Evolutionary conservation across 2,113 vertebrate genomes (phyloP).

Genomic region (Morphnarchus princeps): DNA sequence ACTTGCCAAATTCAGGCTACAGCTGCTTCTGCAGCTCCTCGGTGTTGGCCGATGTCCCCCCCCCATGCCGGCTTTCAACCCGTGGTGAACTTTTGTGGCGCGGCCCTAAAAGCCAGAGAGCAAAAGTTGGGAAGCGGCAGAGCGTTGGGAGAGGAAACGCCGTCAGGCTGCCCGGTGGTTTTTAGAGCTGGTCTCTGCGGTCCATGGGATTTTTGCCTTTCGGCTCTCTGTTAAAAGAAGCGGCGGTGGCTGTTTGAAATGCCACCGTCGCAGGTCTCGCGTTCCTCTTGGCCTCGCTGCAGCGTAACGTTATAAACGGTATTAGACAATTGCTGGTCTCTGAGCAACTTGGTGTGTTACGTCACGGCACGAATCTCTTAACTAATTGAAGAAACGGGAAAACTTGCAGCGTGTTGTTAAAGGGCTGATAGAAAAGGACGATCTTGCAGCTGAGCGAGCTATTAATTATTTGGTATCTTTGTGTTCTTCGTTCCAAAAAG

Average conservation of each 20-base stretch:
- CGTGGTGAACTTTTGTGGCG: not conserved
- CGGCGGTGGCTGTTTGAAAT: not conserved
- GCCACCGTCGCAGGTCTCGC: rapidly evolving
- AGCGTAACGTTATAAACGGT: rapidly evolving
- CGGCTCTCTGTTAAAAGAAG: rapidly evolving
- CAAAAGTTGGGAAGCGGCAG: not conserved
- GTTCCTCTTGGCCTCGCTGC: not conserved
- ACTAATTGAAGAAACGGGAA: rapidly evolving
- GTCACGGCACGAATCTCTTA: rapidly evolving
- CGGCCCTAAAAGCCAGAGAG: not conserved
- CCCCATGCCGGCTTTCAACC: not conserved
- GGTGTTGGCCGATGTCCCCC: rapidly evolving
- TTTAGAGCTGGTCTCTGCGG: not conserved
- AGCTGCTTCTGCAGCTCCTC: not conserved
- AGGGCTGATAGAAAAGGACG: not conserved
- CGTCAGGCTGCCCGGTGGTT: not conserved
- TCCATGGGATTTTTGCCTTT: not conserved
- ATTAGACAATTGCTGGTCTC: rapidly evolving
- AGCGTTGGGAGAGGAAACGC: not conserved
- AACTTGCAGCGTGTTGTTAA: rapidly evolving
- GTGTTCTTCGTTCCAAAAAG: not conserved
- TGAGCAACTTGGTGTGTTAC: rapidly evolving
- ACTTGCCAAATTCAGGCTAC: rapidly evolving
- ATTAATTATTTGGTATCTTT: not conserved
- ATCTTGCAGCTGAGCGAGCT: not conserved